These are phyloP conservation scores for Enteromius fasciolatus DNA, from an alignment of 2,797 vertebrate genomes.

Conservation along the genomic window DNA sequence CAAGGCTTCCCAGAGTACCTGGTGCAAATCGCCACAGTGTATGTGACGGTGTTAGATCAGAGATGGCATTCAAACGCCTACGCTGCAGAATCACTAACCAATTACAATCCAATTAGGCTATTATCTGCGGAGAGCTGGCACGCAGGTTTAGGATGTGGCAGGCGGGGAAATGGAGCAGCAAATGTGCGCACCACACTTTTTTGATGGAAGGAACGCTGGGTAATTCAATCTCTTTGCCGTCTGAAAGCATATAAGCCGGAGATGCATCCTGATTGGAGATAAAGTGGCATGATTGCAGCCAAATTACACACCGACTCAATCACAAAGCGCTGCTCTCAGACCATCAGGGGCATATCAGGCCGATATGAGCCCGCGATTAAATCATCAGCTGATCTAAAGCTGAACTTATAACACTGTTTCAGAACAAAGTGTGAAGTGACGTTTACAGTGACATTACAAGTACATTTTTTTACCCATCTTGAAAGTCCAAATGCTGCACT, in stretches of 20 bases:
- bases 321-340: neutral
- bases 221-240: slow-evolving; percentile 49
- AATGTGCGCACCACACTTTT: slow-evolving; percentile 26
- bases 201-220: slow-evolving; percentile 35
- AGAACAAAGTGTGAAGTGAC: neutral
- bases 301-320: slow-evolving; percentile 36
- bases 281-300: slow-evolving; percentile 54
- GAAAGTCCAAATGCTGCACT: neutral
- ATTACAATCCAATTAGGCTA: slow-evolving; percentile 57
- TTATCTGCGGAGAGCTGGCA: slow-evolving; percentile 31
- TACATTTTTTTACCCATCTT: neutral
- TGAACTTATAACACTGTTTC: neutral
- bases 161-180: slow-evolving; percentile 18
- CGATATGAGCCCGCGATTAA: neutral
- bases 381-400: slow-evolving; percentile 16
- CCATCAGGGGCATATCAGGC: slow-evolving; percentile 17
- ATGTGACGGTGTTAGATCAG: neutral
- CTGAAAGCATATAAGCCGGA: slow-evolving; percentile 13
- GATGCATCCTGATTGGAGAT: slow-evolving; percentile 51
- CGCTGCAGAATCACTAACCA: slow-evolving; percentile 42
- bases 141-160: neutral
- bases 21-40: neutral
- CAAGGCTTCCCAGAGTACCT: neutral
- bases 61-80: slow-evolving; percentile 4
- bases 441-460: neutral